Base-by-base conservation (phyloP, 2,113 vertebrate genomes). In the Clarias batrachus region DNA sequence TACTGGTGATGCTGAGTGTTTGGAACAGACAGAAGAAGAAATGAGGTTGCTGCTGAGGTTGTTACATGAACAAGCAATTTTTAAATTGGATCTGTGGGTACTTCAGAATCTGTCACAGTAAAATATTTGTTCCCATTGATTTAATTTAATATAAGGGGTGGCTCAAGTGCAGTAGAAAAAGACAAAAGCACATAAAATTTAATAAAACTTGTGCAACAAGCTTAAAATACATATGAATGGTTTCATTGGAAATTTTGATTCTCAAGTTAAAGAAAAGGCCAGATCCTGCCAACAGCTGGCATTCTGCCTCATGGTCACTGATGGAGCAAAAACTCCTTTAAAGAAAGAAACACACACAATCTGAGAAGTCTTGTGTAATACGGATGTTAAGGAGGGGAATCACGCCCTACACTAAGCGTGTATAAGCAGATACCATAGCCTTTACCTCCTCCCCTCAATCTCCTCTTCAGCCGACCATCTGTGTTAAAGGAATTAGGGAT, bases 401-500 rank as follows among this genome's bases (percentile, higher is more conserved):
- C 19, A 71, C 17, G 48, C 19, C 30, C 30, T 41, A 73, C 37
- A 0, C 33, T 60, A 87, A 83, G 83, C 88, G 87, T 88, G 82
- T 68, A 84, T 84, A 85, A 88, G 81, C 62, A 54, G 68, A 10
- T 48, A 14, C 68, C 59, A 30, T 48, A n/a, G n/a, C 60, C 41
- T 71, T 52, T 60, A 37, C 25, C 54, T 48, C 70, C 63, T 56
- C 77, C 76, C 78, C 60, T 37, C 70, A n/a, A 11, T 80, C 88
- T 87, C 76, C 87, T 87, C 84, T 85, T 62, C 21, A 76, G 27
- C 76, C 74, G 62, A 85, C 89, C 89, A 88, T 86, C 86, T 88
- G 86, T 88, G 89, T 63, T 81, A 79, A 77, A 77, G 79, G 88
- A 87, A 90, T 88, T 88, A 88, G 30, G 57, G 54, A 66, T 87